Evolutionary conservation across 2,113 vertebrate genomes (phyloP).

Genomic region (Mormoops blainvillei): DNA sequence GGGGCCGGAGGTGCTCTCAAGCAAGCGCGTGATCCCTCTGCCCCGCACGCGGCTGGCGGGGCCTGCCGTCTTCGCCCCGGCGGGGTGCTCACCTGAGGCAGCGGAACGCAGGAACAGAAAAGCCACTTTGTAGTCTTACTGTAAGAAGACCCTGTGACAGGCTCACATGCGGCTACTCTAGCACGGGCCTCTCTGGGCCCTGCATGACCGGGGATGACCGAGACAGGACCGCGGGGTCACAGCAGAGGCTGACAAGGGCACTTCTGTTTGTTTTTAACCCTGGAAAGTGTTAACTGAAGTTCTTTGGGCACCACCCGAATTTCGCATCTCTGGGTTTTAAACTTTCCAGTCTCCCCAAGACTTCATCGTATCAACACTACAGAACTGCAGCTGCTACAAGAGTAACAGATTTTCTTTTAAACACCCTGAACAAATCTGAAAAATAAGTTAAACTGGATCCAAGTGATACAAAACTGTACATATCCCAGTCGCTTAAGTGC

Average conservation of each 20-base stretch:
- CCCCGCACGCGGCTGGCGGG: constrained; percentile 59
- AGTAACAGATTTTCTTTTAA: not conserved
- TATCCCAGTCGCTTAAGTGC: not conserved
- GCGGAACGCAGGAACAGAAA: not conserved
- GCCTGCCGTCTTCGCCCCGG: constrained; percentile 67
- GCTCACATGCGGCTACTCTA: too few relatives aligned
- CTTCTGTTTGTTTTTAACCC: not conserved
- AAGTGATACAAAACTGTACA: not conserved
- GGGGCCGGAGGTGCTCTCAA: constrained; percentile 56
- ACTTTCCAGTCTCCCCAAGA: not conserved
- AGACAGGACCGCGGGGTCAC: too few relatives aligned
- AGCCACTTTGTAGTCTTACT: not conserved
- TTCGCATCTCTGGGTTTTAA: not conserved
- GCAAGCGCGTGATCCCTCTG: constrained; percentile 77
- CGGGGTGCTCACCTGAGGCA: constrained; percentile 67
- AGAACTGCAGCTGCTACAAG: not conserved
- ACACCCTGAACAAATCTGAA: not conserved
- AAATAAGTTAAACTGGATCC: not conserved
- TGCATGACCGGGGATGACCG: not conserved
- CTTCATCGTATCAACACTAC: not conserved
- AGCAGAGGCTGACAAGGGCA: not conserved
- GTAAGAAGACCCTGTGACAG: not conserved
- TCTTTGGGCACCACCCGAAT: not conserved
- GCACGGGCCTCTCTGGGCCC: too few relatives aligned
- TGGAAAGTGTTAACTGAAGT: not conserved